Base-by-base conservation (phyloP, 2,888 invertebrate species). In the Phania funesta region DNA sequence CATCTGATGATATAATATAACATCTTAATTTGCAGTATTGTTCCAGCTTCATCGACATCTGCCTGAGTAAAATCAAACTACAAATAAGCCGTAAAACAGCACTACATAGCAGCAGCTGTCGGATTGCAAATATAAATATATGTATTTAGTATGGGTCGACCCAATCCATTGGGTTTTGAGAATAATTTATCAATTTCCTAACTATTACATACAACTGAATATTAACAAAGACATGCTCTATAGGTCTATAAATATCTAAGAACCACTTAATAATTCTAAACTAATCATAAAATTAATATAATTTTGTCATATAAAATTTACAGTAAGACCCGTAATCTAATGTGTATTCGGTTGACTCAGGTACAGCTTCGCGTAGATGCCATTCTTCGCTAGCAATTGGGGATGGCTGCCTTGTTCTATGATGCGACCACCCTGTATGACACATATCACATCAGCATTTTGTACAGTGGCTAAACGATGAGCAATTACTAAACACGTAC, bases 401-500 rank as follows among this genome's bases (percentile, higher is more conserved):
- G 92, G 92, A 88, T 97, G 97, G 0, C 93, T 94, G 29, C 97
- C 97, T 84, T 92, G 92, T 89, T 98, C 97, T 0, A 93, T 93
- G 6, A 97, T 93, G 22, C 91, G 92, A 83, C 97, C 97, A 58
- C 93, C 92, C 87, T 95, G 93, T 32, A 98, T 92, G 8, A 98
- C 97, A 86, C 95, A 95, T 86, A 98, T 98, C 84, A 95, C 91
- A 90, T 98, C 95, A 0, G 96, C 96, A 90, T 95, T 95, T 90
- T 95, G 94, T 79, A 97, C 94, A 18, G 97, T 97, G 1, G 96
- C 94, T 64, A 97, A 92, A 11, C 97, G 93, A 91, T 97, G 97
- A 3, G 97, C 97, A 85, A 97, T 96, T 38, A 96, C 95, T 80
- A 97, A 94, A 87, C 96, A 96, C 0, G 97, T 97, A 52, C 97